Conservation (phyloP, 2,888 invertebrate species). For the Tiliacea aurago region DNA sequence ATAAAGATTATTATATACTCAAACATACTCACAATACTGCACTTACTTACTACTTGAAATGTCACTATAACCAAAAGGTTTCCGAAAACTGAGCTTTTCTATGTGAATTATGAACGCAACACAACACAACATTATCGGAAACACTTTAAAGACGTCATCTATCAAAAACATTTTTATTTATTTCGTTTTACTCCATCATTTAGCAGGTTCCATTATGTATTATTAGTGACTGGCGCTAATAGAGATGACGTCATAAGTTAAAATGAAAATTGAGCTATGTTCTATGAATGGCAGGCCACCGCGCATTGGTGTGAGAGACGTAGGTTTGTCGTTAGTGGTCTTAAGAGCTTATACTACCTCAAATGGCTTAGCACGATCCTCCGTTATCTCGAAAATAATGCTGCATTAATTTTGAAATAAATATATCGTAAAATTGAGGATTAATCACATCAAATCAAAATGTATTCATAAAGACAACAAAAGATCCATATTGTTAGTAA, state of each 20-base stretch:
- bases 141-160: too few species aligned
- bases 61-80: not conserved
- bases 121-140: not conserved
- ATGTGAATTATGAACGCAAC: not conserved
- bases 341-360: too few species aligned
- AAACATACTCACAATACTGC: not conserved
- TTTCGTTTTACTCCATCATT: not conserved
- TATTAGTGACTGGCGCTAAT: not conserved
- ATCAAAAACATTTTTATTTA: too few species aligned
- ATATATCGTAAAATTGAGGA: too few species aligned
- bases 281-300: not conserved
- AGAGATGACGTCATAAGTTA: not conserved
- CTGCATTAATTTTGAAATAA: too few species aligned
- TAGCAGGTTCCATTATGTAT: not conserved
- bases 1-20: not conserved
- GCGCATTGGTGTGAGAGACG: not conserved
- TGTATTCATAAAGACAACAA: too few species aligned
- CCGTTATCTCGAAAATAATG: too few species aligned
- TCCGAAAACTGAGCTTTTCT: not conserved
- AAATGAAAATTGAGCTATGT: not conserved
- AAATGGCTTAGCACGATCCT: too few species aligned
- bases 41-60: not conserved
- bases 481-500: too few species aligned
- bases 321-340: not conserved
- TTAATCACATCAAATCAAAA: too few species aligned